These are phyloP conservation scores for Otus sunia DNA, from an alignment of 2,113 vertebrate genomes.

Conservation along the genomic window DNA sequence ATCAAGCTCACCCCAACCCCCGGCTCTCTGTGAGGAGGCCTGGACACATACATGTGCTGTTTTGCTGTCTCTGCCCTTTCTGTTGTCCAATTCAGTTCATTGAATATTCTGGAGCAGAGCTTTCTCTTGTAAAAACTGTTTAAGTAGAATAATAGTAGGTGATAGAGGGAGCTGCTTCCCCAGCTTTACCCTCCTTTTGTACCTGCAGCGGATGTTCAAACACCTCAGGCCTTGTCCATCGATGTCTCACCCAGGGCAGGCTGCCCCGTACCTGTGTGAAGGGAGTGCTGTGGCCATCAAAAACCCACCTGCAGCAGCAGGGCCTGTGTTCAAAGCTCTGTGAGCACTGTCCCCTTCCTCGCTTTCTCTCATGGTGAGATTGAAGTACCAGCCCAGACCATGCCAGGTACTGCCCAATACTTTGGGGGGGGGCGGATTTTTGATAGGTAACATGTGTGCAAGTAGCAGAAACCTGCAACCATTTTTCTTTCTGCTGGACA, in stretches of 20 bases:
- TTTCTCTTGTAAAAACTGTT: not conserved
- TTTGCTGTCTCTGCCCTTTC: not conserved
- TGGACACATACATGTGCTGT: not conserved
- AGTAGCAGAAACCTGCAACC: not conserved
- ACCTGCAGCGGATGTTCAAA: not conserved
- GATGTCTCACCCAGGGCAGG: not conserved
- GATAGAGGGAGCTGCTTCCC: not conserved
- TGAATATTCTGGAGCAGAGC: not conserved
- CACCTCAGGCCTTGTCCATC: fast-evolving
- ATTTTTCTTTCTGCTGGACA: not conserved
- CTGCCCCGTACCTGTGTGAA: not conserved
- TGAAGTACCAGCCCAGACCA: not conserved
- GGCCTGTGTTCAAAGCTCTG: fast-evolving
- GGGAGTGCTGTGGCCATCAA: not conserved
- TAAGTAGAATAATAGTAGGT: not conserved
- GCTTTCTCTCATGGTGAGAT: not conserved
- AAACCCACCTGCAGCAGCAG: not conserved
- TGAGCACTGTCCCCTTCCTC: not conserved
- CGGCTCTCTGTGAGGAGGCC: fast-evolving
- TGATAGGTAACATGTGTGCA: not conserved
- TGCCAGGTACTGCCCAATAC: fast-evolving
- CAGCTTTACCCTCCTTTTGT: not conserved
- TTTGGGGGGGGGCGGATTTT: not conserved
- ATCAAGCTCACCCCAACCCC: not conserved
- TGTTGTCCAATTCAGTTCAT: not conserved